phyloP scores from a whole-genome alignment of 2,888 invertebrate species.

The Cheilosia vernalis region DNA sequence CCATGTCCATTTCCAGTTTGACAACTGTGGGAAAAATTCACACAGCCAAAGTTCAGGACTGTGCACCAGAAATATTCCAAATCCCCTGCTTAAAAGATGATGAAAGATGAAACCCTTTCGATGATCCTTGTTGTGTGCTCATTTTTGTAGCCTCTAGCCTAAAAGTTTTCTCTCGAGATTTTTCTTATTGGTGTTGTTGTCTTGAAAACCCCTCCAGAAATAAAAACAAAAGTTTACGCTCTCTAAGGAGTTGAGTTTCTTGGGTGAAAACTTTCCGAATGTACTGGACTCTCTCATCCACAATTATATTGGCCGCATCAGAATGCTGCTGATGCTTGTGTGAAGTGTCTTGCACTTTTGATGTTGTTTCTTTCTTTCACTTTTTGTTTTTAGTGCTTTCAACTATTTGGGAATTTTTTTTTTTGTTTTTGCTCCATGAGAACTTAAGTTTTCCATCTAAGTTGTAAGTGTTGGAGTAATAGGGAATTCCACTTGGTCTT shows the following conservation, averaged over 20 bases:
- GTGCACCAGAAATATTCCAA: slow-evolving; percentile 27
- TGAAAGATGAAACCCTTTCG: slow-evolving; percentile 70
- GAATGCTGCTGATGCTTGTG: slow-evolving; percentile 21
- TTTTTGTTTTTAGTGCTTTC: slow-evolving; percentile 15
- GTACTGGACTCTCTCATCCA: slow-evolving; percentile 49
- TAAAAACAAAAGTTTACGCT: slow-evolving; percentile 65
- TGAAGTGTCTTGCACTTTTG: slow-evolving; percentile 55
- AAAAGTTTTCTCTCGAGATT: slow-evolving; percentile 48
- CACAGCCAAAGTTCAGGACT: slow-evolving; percentile 45
- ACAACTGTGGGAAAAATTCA: slow-evolving; percentile 21
- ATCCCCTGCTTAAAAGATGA: slow-evolving; percentile 61
- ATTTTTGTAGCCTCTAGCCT: slow-evolving; percentile 54
- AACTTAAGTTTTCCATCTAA: slow-evolving; percentile 19
- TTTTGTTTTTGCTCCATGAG: slow-evolving; percentile 1
- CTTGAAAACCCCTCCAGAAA: slow-evolving; percentile 53
- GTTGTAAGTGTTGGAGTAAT: slow-evolving; percentile 11
- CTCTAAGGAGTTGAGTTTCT: slow-evolving; percentile 38
- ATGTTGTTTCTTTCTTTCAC: slow-evolving; percentile 13
- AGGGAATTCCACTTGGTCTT: not conserved
- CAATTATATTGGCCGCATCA: slow-evolving; percentile 52
- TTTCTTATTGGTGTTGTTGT: slow-evolving; percentile 50
- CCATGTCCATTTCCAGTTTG: slow-evolving; percentile 39
- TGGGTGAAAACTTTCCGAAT: slow-evolving; percentile 55
- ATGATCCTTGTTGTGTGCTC: slow-evolving; percentile 70
- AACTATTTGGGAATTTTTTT: not conserved